Base-by-base conservation (phyloP, 1,140 invertebrate genomes). In the Drosophila virilis region DNA sequence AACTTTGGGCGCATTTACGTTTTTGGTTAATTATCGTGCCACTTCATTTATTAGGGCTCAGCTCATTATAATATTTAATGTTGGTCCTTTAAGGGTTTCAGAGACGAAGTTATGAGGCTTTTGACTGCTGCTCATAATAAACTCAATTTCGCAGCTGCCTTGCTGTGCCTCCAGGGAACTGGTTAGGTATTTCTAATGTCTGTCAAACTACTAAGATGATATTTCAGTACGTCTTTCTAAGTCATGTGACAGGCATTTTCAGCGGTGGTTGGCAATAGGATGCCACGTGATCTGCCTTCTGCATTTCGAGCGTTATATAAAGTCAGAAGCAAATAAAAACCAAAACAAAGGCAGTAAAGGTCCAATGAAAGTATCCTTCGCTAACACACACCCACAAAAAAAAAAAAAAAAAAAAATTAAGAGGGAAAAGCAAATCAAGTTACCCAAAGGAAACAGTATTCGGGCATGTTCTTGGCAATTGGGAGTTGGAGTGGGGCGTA, bases 321-420 rank as follows among this genome's bases (percentile, higher is more conserved):
- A 51, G 17, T 13, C 12, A 38, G 32, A 46, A 10, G 13, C 35
- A 42, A 48, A 74, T 61, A 61, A 69, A 74, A 74, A 43, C 13
- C 57, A 32, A 48, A 69, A 62, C 50, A 55, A 46, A 55, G 50
- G 50, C 42, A 38, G 32, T 32, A 33, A 35, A 37, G 38, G 32
- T 55, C 48, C 12, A 55, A 65, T 65, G 40, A 65, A 15, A 65
- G 42, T 5, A 28, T 28, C 22, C 22, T 5, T 3, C n/a, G 8
- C 13, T 43, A 3, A 8, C 4, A 59, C 6, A 10, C 9, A 40
- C 2, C n/a, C 10, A 15, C 10, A 7, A 9, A 8, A 65, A 43
- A 43, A 12, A 35, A 51, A 8, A 8, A 15, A n/a, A 42, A 43
- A 45, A 10, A 6, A 62, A 10, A 35, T 3, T 10, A 42, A 42